Conservation (phyloP, 2,113 vertebrate species). For the Brienomyrus brachyistius region DNA sequence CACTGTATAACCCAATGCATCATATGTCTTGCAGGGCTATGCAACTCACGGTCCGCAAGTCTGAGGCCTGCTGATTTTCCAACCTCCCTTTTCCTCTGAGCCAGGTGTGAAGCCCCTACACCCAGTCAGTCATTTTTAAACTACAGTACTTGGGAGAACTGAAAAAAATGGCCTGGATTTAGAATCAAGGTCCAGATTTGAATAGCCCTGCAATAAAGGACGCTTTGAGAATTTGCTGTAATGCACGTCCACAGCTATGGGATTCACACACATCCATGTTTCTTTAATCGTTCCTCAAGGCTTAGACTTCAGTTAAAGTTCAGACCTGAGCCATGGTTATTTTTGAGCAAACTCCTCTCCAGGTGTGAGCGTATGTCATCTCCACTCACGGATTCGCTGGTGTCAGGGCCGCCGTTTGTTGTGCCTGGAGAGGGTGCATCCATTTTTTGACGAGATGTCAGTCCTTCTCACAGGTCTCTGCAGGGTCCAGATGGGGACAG, state of each 20-base stretch:
- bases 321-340: background rate
- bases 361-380: background rate
- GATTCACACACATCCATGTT: background rate
- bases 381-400: background rate
- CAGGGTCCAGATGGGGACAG: background rate
- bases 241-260: background rate
- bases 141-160: background rate
- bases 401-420: background rate
- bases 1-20: background rate
- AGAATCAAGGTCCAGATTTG: too few relatives aligned
- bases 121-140: background rate
- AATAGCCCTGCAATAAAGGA: background rate
- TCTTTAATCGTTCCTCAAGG: background rate
- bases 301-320: background rate
- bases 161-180: too few relatives aligned
- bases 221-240: background rate
- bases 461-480: background rate
- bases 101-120: background rate
- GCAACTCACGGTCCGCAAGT: background rate
- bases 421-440: background rate
- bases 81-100: background rate
- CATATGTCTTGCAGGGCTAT: background rate
- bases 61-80: background rate
- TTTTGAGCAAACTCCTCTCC: background rate
- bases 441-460: background rate